Percentiles rank a stretch among this genome's conserved stretches.
These are phyloP conservation scores for Geophilus truncorum DNA, from an alignment of 2,888 invertebrate genomes.

Conservation along the genomic window DNA sequence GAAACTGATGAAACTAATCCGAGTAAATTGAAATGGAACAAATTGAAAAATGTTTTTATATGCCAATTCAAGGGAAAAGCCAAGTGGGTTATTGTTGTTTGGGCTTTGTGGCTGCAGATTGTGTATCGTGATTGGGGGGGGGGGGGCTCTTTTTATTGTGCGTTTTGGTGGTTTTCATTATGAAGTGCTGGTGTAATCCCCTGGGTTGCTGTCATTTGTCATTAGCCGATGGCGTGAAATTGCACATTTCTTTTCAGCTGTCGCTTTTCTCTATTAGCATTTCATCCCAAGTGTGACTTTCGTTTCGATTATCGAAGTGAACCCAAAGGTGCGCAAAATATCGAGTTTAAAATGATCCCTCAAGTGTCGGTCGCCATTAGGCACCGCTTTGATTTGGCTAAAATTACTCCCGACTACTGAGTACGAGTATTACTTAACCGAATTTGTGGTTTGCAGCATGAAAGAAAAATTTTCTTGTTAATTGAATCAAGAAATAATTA, in stretches of 20 bases:
- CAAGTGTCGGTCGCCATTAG: neutral
- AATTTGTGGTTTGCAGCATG: neutral
- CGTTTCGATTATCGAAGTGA: neutral
- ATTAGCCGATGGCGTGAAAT: neutral
- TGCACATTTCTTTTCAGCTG: neutral
- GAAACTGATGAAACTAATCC: too few relatives aligned
- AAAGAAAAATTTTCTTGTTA: neutral
- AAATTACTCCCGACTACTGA: neutral
- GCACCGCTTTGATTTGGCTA: neutral
- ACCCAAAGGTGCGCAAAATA: neutral
- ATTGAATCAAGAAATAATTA: neutral
- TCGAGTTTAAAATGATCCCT: neutral
- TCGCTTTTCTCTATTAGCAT: neutral
- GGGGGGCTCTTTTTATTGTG: neutral
- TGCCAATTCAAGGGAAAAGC: neutral
- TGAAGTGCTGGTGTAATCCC: neutral
- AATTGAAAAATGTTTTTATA: too few relatives aligned
- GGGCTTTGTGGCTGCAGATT: neutral
- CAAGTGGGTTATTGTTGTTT: neutral
- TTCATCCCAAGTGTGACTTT: neutral
- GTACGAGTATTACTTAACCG: neutral
- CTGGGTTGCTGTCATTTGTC: neutral
- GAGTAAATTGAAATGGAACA: too few relatives aligned
- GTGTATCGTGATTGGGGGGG: neutral
- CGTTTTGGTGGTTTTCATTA: neutral